phyloP scores from a whole-genome alignment of 2,888 invertebrate genomes.

The Protodeltote pygarga region DNA sequence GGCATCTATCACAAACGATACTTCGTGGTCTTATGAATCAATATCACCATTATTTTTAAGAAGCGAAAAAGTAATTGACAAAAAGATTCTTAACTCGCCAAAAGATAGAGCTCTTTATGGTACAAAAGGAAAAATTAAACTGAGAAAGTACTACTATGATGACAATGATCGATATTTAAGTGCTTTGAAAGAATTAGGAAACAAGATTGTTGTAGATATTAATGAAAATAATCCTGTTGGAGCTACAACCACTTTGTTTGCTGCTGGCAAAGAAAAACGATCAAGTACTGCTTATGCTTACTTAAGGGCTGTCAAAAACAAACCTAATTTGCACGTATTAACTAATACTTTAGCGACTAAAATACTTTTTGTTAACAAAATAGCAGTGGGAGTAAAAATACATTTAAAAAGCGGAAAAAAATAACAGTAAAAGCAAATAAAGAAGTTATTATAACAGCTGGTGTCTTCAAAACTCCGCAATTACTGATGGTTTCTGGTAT shows the following conservation, averaged over 20 bases:
- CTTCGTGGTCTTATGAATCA: slow-evolving; percentile 50
- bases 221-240: slow-evolving; percentile 56
- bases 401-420: slow-evolving; percentile 47
- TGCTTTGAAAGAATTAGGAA: slow-evolving; percentile 76
- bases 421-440: slow-evolving; percentile 61
- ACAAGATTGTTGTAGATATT: slow-evolving; percentile 39
- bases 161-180: slow-evolving; percentile 49
- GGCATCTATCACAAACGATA: slow-evolving; percentile 42
- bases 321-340: slow-evolving; percentile 61
- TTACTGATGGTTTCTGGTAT: slow-evolving; percentile 80
- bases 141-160: slow-evolving; percentile 53
- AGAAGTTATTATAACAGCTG: slow-evolving; percentile 79
- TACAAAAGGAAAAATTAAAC: slow-evolving; percentile 66
- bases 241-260: slow-evolving; percentile 72
- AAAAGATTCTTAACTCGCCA: slow-evolving; percentile 38
- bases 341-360: slow-evolving; percentile 79
- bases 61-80: slow-evolving; percentile 46
- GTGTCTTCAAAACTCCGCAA: slow-evolving; percentile 75
- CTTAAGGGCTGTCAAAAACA: slow-evolving; percentile 58
- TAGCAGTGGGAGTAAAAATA: slow-evolving; percentile 72
- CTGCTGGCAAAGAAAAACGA: slow-evolving; percentile 73
- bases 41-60: slow-evolving; percentile 51
- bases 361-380: slow-evolving; percentile 80
- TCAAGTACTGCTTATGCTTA: slow-evolving; percentile 82
- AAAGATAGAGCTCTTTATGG: slow-evolving; percentile 55